Conservation (phyloP, 2,888 invertebrate species). For the Epirrhoe tristata region DNA sequence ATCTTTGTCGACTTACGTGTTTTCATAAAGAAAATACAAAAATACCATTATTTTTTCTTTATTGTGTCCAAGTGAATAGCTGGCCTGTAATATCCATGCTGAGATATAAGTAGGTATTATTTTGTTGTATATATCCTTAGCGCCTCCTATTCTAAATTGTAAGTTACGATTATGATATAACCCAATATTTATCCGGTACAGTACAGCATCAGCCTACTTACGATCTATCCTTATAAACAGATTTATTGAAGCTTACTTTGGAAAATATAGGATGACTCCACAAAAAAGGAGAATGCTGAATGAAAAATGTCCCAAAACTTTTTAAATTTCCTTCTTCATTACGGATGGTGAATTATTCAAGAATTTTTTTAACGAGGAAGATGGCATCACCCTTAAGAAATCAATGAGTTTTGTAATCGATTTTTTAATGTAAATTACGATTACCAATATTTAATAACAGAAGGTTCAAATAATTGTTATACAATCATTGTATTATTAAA, state of each 20-base stretch:
- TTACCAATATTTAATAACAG: not conserved
- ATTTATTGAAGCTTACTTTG: constrained; percentile 38
- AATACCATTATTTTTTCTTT: not conserved
- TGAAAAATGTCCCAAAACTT: constrained; percentile 44
- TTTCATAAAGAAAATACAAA: constrained; percentile 4
- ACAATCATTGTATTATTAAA: not conserved
- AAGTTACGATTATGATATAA: constrained; percentile 45
- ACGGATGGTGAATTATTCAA: constrained; percentile 62
- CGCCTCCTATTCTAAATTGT: constrained; percentile 42
- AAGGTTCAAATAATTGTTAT: not conserved
- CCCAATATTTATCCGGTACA: constrained; percentile 39
- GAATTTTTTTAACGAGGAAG: constrained; percentile 60
- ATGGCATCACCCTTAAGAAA: constrained; percentile 59
- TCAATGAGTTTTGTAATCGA: constrained; percentile 56
- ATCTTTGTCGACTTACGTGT: not conserved
- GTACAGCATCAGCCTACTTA: constrained; percentile 28
- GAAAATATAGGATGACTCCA: constrained; percentile 37
- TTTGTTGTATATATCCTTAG: constrained; percentile 16
- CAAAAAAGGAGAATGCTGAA: constrained; percentile 34
- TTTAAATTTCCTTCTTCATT: constrained; percentile 53
- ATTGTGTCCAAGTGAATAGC: constrained; percentile 9
- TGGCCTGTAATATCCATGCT: constrained; percentile 10
- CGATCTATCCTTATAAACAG: constrained; percentile 39
- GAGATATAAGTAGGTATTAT: constrained; percentile 20
- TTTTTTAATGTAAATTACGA: not conserved